Percentiles rank a stretch among this genome's conserved stretches.
These are phyloP conservation scores for Oreochromis mossambicus DNA, from an alignment of 2,797 vertebrate species.

Conservation along the genomic window DNA sequence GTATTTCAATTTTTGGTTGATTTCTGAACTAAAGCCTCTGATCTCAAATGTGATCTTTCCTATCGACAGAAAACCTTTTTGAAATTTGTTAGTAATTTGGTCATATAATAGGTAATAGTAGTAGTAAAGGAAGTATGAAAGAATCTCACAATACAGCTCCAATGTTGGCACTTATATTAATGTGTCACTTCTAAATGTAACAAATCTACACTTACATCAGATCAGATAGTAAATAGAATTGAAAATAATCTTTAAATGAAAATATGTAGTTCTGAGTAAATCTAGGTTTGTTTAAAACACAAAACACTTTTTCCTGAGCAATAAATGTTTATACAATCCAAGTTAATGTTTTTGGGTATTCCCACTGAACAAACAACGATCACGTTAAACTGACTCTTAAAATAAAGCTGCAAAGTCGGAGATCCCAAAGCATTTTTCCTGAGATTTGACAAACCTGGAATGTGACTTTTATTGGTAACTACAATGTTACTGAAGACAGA, in stretches of 20 bases:
- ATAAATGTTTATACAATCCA: neutral
- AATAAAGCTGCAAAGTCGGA: neutral
- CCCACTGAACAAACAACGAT: neutral
- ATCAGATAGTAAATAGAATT: neutral
- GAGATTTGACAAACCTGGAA: neutral
- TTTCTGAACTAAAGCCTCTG: neutral
- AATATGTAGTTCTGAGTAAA: neutral
- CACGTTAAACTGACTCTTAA: fast-evolving
- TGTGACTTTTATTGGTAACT: neutral
- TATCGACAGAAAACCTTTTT: neutral
- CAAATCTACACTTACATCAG: neutral
- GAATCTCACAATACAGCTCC: neutral
- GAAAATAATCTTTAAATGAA: neutral
- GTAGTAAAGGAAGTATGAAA: neutral
- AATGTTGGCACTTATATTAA: neutral
- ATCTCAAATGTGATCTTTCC: neutral
- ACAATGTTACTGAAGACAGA: neutral
- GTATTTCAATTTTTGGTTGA: neutral
- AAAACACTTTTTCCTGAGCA: neutral
- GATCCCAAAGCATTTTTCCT: neutral
- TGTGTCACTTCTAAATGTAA: neutral
- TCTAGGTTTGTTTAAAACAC: neutral
- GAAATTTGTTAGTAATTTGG: neutral
- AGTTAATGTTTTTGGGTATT: fast-evolving
- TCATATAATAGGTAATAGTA: neutral